Conservation (phyloP, 2,113 vertebrate genomes). For the Ammodytes marinus region DNA sequence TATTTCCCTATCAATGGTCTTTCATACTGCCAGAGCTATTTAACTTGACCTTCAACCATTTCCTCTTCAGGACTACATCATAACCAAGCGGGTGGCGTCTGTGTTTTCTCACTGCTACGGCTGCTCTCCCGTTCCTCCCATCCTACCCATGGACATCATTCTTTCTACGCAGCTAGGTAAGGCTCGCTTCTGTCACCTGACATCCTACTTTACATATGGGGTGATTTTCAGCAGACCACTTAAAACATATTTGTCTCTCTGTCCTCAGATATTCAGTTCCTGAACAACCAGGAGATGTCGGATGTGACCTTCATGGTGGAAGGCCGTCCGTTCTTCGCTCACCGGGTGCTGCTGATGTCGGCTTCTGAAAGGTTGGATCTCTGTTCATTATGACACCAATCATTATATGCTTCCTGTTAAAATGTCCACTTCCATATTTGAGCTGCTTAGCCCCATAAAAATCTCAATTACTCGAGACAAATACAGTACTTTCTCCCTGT, state of each 20-base stretch:
- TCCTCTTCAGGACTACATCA: conserved; percentile 86
- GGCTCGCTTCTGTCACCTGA: background rate
- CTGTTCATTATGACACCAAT: background rate
- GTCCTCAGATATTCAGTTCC: conserved; percentile 90
- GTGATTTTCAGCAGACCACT: background rate
- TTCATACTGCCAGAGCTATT: background rate
- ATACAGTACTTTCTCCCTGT: background rate
- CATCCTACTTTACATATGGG: rapidly evolving
- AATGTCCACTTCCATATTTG: background rate
- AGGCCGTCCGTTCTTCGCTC: conserved; percentile 91
- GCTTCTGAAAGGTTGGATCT: conserved; percentile 91
- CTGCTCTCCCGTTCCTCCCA: conserved; percentile 84
- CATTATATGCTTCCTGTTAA: background rate
- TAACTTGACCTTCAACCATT: background rate
- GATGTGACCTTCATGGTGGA: conserved; percentile 94
- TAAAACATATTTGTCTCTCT: background rate
- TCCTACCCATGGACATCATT: conserved; percentile 84
- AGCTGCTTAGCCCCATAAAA: background rate
- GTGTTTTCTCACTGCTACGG: conserved; percentile 91
- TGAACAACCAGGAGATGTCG: conserved; percentile 97
- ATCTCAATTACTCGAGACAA: background rate
- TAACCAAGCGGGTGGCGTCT: conserved; percentile 88
- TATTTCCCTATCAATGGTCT: no score
- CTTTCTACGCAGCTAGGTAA: conserved; percentile 94
- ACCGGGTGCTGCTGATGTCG: conserved; percentile 94